phyloP scores from a whole-genome alignment of 2,888 invertebrate species.

The Nephrotoma appendiculata region DNA sequence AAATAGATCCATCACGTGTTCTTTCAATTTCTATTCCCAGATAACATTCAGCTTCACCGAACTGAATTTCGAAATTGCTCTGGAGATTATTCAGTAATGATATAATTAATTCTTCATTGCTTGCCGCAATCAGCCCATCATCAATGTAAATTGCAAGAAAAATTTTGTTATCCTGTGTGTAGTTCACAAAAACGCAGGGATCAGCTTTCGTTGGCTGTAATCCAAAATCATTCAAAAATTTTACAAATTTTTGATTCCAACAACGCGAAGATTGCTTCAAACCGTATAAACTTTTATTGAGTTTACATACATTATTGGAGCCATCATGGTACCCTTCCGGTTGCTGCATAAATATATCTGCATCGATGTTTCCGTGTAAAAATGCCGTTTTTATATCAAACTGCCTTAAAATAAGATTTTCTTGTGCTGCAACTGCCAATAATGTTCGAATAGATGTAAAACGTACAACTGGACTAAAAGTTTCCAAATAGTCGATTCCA shows the following conservation, averaged over 20 bases:
- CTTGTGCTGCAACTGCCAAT: slow-evolving; percentile 9
- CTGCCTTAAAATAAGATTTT: slow-evolving; percentile 9
- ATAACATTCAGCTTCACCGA: neutral
- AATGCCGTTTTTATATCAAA: slow-evolving; percentile 13
- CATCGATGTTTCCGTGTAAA: slow-evolving; percentile 9
- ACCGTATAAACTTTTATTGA: slow-evolving; percentile 11
- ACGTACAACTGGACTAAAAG: slow-evolving; percentile 12
- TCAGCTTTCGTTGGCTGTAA: slow-evolving; percentile 14
- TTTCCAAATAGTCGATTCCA: slow-evolving; percentile 16
- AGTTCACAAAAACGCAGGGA: slow-evolving; percentile 12
- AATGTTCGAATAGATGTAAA: slow-evolving; percentile 7
- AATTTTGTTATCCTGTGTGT: neutral
- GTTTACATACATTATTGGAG: slow-evolving; percentile 7
- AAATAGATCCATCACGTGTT: neutral
- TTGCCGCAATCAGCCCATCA: slow-evolving; percentile 6
- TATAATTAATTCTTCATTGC: neutral
- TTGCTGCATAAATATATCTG: slow-evolving; percentile 12
- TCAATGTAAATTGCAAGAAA: slow-evolving; percentile 6
- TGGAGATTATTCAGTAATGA: neutral
- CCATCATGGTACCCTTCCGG: slow-evolving; percentile 8
- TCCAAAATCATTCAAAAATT: too few relatives aligned
- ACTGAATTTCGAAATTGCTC: neutral
- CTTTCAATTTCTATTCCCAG: neutral
- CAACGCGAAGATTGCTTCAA: slow-evolving; percentile 11
- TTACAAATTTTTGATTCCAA: too few relatives aligned